Evolutionary conservation across 2,113 vertebrate species (phyloP).

Genomic region (Xyrauchen texanus): DNA sequence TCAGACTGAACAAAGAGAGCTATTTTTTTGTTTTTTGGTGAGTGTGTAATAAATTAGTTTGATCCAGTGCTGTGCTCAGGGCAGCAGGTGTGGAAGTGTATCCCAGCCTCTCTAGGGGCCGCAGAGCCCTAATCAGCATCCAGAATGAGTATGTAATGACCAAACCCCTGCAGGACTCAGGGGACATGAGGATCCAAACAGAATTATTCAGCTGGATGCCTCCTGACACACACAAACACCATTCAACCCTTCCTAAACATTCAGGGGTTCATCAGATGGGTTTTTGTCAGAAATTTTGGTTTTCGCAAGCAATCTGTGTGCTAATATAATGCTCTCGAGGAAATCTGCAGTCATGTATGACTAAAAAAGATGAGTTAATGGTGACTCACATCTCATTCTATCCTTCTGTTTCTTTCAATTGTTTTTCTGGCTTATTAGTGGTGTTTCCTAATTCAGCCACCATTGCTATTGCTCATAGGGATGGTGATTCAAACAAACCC

Average conservation of each 20-base stretch:
- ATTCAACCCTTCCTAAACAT: conserved; percentile 1
- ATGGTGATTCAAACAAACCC: too few species aligned
- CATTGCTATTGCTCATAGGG: too few species aligned
- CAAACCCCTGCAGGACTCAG: conserved; percentile 62
- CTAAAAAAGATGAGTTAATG: neutral
- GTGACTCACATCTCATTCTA: neutral
- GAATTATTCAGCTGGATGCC: conserved; percentile 65
- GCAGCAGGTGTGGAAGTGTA: conserved; percentile 73
- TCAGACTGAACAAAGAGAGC: conserved; percentile 20
- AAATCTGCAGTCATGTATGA: neutral
- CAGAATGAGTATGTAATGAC: conserved; percentile 79
- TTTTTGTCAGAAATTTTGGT: neutral
- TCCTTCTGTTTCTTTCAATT: neutral
- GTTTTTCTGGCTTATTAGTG: too few species aligned
- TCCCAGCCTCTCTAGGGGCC: conserved; percentile 71
- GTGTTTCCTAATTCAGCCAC: too few species aligned
- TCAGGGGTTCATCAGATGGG: neutral
- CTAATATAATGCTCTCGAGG: neutral
- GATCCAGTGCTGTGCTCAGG: conserved; percentile 53
- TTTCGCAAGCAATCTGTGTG: neutral
- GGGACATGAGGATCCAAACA: conserved; percentile 53
- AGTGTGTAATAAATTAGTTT: conserved; percentile 30
- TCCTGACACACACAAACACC: neutral
- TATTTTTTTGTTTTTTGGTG: conserved; percentile 25
- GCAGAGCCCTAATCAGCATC: conserved; percentile 62